Conservation (phyloP, 1,140 invertebrate species). For the Pissodes strobi region DNA sequence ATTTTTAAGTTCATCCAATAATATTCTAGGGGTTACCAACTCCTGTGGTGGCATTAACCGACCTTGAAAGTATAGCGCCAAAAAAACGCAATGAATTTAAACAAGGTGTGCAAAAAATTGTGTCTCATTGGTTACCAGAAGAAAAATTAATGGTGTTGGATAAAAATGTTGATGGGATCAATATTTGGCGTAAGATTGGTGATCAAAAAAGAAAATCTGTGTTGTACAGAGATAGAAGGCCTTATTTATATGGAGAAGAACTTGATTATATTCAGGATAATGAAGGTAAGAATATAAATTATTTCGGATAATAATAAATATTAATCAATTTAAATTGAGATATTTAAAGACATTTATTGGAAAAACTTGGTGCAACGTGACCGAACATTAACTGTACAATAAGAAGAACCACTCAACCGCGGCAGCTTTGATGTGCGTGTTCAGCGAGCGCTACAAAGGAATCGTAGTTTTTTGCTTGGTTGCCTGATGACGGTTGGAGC, state of each 20-base stretch:
- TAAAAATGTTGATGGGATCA: conserved; percentile 74
- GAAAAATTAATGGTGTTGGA: conserved; percentile 82
- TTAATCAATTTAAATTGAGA: no score
- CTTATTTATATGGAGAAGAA: conserved; percentile 81
- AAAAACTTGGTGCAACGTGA: no score
- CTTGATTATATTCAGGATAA: conserved; percentile 68
- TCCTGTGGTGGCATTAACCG: conserved; percentile 75
- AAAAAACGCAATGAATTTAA: conserved; percentile 78
- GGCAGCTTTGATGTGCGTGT: no score
- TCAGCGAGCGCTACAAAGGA: no score
- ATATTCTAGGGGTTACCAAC: conserved; percentile 82
- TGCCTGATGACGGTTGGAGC: no score
- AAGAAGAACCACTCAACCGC: no score
- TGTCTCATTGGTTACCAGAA: conserved; percentile 79
- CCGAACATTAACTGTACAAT: no score
- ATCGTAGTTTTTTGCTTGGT: no score
- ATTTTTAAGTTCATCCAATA: no score
- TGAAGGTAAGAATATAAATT: no score
- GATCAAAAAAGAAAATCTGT: conserved; percentile 78
- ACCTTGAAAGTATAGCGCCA: conserved; percentile 70
- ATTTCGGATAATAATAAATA: no score
- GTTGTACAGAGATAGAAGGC: conserved; percentile 74
- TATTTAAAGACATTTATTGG: no score
- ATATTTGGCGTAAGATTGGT: conserved; percentile 78
- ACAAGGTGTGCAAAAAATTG: conserved; percentile 72